Evolutionary conservation across 2,888 invertebrate genomes (phyloP).

Genomic region (Drosophila yooni): DNA sequence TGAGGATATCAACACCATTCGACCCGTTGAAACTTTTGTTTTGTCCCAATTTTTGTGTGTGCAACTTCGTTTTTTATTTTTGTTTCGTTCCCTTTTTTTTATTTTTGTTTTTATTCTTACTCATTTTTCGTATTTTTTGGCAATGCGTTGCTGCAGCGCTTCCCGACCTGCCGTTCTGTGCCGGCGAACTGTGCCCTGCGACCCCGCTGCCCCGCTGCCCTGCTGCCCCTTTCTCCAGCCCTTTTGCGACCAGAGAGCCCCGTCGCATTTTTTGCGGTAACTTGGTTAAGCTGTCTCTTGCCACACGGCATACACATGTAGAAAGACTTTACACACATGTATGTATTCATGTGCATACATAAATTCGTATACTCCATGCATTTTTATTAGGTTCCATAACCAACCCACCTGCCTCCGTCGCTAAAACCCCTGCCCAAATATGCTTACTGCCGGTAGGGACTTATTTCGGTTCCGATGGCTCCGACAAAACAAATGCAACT

Average conservation of each 20-base stretch:
- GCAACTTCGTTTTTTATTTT: constrained; percentile 45
- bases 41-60: constrained; percentile 76
- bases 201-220: not conserved
- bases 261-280: constrained; percentile 70
- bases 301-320: constrained; percentile 23
- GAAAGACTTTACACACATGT: constrained; percentile 36
- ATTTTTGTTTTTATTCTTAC: constrained; percentile 11
- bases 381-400: constrained; percentile 60
- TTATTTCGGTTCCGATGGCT: constrained; percentile 46
- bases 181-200: constrained; percentile 1
- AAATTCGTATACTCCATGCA: constrained; percentile 66
- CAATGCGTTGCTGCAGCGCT: constrained; percentile 54
- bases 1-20: constrained; percentile 77
- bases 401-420: constrained; percentile 8
- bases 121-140: constrained; percentile 46
- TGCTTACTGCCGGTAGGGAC: constrained; percentile 13
- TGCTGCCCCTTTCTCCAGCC: not conserved
- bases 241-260: constrained; percentile 41
- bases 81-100: constrained; percentile 1
- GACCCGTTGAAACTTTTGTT: constrained; percentile 68
- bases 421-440: not conserved
- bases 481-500: constrained; percentile 42
- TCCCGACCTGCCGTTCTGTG: constrained; percentile 36
- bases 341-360: constrained; percentile 11
- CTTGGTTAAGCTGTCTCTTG: constrained; percentile 62